Base-by-base conservation (phyloP, 2,888 invertebrate genomes). In the Platynereis dumerilii region DNA sequence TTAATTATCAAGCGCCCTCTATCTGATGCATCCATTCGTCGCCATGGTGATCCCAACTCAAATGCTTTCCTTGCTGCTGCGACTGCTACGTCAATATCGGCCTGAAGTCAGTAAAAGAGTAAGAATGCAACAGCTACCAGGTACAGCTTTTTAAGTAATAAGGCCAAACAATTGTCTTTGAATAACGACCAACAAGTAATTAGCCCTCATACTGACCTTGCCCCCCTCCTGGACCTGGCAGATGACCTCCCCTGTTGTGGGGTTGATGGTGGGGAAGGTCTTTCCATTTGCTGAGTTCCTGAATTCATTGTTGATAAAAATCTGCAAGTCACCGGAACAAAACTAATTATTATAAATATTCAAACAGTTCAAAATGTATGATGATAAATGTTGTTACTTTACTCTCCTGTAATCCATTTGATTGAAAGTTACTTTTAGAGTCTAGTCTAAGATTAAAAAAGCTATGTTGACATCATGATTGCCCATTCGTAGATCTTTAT, bases 281-380 rank as follows among this genome's bases (percentile, higher is more conserved):
- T 93, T 94, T 61, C 92, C 92, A 79, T 91, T 92, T 26, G 87
- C 88, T 0, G 96, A 87, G 80, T 94, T 90, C 77, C 91, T 90
- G 92, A 94, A 98, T 85, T 97, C 96, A 85, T 98, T 98, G 87
- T 97, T 93, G 78, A 97, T 94, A 82, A 98, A 98, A 64, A 97
- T 87, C 85, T 86, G 74, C n/a, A 48, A 42, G n/a, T n/a, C n/a
- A n/a, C n/a, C n/a, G n/a, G n/a, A n/a, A n/a, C n/a, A n/a, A n/a
- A n/a, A n/a, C n/a, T n/a, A n/a, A n/a, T n/a, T n/a, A n/a, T n/a
- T n/a, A n/a, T n/a, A n/a, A n/a, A n/a, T n/a, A n/a, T n/a, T n/a
- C n/a, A n/a, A n/a, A n/a, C n/a, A n/a, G n/a, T n/a, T n/a, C n/a
- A n/a, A n/a, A n/a, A n/a, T n/a, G n/a, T n/a, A n/a, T n/a, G n/a